Conservation (phyloP, 2,888 invertebrate species). For the Philaethria dido region DNA sequence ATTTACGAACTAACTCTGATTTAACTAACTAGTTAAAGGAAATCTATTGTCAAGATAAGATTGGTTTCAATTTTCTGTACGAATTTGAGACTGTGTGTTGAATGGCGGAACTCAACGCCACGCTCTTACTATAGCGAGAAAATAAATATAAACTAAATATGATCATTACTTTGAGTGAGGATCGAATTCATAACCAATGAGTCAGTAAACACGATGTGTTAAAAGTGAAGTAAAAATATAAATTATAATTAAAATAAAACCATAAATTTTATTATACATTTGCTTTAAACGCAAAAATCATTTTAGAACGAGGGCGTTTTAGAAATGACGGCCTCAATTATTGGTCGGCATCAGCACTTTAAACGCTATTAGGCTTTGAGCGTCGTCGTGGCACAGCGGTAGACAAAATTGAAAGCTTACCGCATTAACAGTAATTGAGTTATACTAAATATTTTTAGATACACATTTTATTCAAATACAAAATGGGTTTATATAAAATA, state of each 20-base stretch:
- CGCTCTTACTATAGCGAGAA: too few relatives aligned
- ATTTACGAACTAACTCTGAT: too few relatives aligned
- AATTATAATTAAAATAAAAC: neutral
- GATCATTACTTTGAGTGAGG: too few relatives aligned
- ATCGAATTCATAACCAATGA: too few relatives aligned
- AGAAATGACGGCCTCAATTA: slow-evolving; percentile 5
- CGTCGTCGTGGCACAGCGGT: slow-evolving; percentile 18
- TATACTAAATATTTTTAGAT: slow-evolving; percentile 13
- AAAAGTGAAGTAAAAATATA: neutral
- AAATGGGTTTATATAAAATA: too few relatives aligned
- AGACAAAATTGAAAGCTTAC: slow-evolving; percentile 34
- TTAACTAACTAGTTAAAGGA: too few relatives aligned
- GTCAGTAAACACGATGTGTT: too few relatives aligned
- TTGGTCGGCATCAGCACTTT: slow-evolving; percentile 18
- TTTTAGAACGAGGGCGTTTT: neutral
- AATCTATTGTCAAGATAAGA: too few relatives aligned
- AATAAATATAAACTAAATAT: too few relatives aligned
- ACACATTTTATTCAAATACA: neutral
- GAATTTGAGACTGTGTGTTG: too few relatives aligned
- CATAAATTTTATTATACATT: neutral
- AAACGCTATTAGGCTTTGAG: slow-evolving; percentile 18
- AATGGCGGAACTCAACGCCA: too few relatives aligned
- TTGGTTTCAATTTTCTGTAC: too few relatives aligned
- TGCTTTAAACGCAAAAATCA: neutral
- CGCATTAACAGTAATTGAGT: slow-evolving; percentile 26